A percentile compares a stretch with the other conserved stretches of the same genome.
phyloP scores from a whole-genome alignment of 2,113 vertebrate genomes.

The Larimichthys polyactis region DNA sequence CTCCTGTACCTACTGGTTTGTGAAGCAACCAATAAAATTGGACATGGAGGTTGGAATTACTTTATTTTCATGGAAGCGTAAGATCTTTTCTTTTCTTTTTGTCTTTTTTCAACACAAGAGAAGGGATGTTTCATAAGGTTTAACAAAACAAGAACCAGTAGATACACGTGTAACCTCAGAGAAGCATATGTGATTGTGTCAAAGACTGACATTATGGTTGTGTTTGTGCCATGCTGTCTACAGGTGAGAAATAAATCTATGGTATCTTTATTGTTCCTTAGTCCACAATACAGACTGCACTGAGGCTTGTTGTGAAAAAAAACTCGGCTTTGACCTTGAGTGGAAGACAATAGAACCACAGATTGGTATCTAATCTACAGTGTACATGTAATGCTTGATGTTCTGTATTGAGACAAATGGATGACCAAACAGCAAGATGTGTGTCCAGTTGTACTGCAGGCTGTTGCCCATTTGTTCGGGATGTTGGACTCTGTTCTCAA shows the following conservation, averaged over 20 bases:
- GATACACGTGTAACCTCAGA: slow-evolving; percentile 77
- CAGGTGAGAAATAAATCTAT: not conserved
- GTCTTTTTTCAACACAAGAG: slow-evolving; percentile 6
- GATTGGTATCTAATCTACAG: slow-evolving; percentile 42
- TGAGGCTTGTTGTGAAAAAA: slow-evolving; percentile 25
- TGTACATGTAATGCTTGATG: slow-evolving; percentile 13
- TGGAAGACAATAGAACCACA: slow-evolving; percentile 21
- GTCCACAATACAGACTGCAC: not conserved
- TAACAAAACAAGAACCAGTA: slow-evolving; percentile 79
- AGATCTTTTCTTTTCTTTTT: slow-evolving; percentile 1
- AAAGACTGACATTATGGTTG: not conserved
- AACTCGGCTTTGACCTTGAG: slow-evolving; percentile 35
- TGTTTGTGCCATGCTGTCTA: slow-evolving; percentile 25
- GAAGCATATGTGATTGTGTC: slow-evolving; percentile 32
- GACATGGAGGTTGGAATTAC: slow-evolving; percentile 75
- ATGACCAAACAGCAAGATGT: slow-evolving; percentile 11
- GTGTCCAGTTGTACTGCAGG: slow-evolving; percentile 16
- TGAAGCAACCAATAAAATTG: slow-evolving; percentile 80
- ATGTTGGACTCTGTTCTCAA: slow-evolving; percentile 15
- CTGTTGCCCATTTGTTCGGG: slow-evolving; percentile 39
- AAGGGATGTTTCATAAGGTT: slow-evolving; percentile 31
- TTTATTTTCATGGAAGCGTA: slow-evolving; percentile 29
- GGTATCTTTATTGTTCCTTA: not conserved
- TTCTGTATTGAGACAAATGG: slow-evolving; percentile 59
- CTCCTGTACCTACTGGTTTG: slow-evolving; percentile 84